Evolutionary conservation across 2,113 vertebrate genomes (phyloP).

Genomic region (Corythaeola cristata): DNA sequence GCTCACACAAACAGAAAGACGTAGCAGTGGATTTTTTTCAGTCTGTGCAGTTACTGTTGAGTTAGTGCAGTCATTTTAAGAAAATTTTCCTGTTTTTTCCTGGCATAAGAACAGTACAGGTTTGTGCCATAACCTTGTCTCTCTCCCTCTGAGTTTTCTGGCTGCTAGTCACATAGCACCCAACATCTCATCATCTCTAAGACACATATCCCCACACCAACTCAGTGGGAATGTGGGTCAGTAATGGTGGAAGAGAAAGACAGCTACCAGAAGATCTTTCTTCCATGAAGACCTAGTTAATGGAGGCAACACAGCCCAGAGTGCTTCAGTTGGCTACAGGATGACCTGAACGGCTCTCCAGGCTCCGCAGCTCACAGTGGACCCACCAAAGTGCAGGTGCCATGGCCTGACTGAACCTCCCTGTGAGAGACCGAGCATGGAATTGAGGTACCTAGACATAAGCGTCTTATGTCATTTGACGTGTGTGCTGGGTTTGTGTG

Average conservation of each 20-base stretch:
- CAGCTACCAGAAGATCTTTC: neutral
- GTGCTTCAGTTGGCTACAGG: neutral
- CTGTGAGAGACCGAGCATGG: neutral
- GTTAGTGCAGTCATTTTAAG: neutral
- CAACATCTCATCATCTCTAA: neutral
- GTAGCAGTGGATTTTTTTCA: neutral
- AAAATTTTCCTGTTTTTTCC: neutral
- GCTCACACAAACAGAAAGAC: neutral
- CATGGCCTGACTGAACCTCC: neutral
- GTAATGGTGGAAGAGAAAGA: neutral
- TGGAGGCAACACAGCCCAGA: neutral
- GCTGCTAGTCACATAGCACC: neutral
- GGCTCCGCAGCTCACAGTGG: neutral
- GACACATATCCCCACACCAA: neutral
- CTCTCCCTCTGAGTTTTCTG: neutral
- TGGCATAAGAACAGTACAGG: neutral
- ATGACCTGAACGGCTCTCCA: neutral
- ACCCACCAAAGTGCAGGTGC: neutral
- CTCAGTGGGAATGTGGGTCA: neutral
- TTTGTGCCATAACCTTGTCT: neutral
- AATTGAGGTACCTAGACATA: neutral
- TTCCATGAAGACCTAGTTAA: neutral
- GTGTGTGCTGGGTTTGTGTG: too few relatives aligned
- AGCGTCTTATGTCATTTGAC: neutral
- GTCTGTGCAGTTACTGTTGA: neutral